Conservation (phyloP, 2,797 vertebrate genomes). For the Sorex maritimensis region DNA sequence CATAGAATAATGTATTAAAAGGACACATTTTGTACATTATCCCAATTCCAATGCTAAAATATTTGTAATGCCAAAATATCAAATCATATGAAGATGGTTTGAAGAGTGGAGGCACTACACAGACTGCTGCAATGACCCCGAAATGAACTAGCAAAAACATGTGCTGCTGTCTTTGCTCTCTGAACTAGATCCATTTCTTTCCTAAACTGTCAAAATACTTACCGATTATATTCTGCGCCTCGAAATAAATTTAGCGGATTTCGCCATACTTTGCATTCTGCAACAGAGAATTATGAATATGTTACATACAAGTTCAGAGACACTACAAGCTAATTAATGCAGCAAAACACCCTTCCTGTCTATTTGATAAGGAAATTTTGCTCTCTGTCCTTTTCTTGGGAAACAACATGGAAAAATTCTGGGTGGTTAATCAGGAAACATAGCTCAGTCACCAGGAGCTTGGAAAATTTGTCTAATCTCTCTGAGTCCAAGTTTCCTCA, state of each 20-base stretch:
- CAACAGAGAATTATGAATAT: conserved; percentile 87
- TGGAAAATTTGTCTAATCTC: conserved; percentile 67
- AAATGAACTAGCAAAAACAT: conserved; percentile 70
- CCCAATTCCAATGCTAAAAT: conserved; percentile 68
- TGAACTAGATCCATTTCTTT: conserved; percentile 72
- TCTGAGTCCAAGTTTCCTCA: conserved; percentile 62
- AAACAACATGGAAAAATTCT: conserved; percentile 57
- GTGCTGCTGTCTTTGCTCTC: conserved; percentile 65
- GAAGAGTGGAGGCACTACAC: conserved; percentile 27
- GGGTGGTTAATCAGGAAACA: conserved; percentile 72
- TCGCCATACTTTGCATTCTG: conserved; percentile 99
- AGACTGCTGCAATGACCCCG: conserved; percentile 61
- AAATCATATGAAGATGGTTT: conserved; percentile 40
- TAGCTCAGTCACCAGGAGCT: conserved; percentile 49
- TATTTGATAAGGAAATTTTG: conserved; percentile 79
- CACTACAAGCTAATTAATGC: conserved; percentile 76
- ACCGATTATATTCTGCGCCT: conserved; percentile 99
- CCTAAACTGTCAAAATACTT: conserved; percentile 88
- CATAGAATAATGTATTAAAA: conserved; percentile 45
- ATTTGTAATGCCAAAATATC: conserved; percentile 71
- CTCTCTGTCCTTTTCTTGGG: conserved; percentile 60
- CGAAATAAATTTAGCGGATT: conserved; percentile 99
- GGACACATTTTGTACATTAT: conserved; percentile 40
- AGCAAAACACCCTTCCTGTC: conserved; percentile 80
- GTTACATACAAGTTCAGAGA: conserved; percentile 82